phyloP scores from a whole-genome alignment of 2,888 invertebrate species.

The Trichogramma evanescens region DNA sequence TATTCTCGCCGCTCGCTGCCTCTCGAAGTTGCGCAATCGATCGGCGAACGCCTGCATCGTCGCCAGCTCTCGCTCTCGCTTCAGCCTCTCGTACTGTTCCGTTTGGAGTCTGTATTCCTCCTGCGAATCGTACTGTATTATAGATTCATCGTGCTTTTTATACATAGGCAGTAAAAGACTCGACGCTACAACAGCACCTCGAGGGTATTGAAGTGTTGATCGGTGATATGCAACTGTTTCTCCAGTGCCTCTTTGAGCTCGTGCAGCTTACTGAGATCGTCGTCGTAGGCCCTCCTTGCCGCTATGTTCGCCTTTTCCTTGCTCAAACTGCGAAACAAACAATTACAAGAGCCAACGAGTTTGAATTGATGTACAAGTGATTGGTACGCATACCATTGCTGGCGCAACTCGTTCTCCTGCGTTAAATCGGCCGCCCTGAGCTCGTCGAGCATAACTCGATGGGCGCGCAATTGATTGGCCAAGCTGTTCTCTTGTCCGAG shows the following conservation, averaged over 20 bases:
- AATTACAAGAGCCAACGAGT: neutral
- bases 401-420: conserved; percentile 13
- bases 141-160: neutral
- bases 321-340: conserved; percentile 22
- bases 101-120: conserved; percentile 26
- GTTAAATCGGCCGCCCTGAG: conserved; percentile 9
- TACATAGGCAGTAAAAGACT: neutral
- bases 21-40: conserved; percentile 30
- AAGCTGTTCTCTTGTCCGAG: conserved; percentile 15
- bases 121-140: conserved; percentile 20
- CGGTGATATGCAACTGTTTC: conserved; percentile 21
- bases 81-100: conserved; percentile 27
- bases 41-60: conserved; percentile 27
- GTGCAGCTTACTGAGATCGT: conserved; percentile 28
- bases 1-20: conserved; percentile 36
- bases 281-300: conserved; percentile 30
- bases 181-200: conserved; percentile 24
- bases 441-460: conserved; percentile 9
- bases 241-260: conserved; percentile 26
- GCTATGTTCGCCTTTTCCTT: conserved; percentile 24
- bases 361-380: neutral
- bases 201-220: conserved; percentile 21
- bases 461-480: conserved; percentile 11
- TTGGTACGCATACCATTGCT: conserved; percentile 7
- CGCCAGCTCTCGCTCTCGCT: conserved; percentile 31